A percentile compares a stretch with the other conserved stretches of the same genome.
Evolutionary conservation across 2,113 vertebrate genomes (phyloP).

Genomic region (Cololabis saira): DNA sequence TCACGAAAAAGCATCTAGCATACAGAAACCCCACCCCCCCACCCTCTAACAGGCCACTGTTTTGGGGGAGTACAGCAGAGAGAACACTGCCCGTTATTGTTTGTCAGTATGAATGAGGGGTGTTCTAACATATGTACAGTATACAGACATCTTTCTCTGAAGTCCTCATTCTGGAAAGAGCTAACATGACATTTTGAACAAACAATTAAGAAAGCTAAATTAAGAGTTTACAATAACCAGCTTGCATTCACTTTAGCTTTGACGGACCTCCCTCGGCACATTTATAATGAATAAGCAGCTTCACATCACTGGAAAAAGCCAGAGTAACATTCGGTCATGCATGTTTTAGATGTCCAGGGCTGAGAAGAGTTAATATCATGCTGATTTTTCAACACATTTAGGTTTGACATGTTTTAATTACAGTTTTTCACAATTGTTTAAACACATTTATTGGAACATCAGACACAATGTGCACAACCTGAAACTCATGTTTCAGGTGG

Average conservation of each 20-base stretch:
- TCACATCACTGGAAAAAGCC: neutral
- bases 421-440: too few relatives aligned
- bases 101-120: slow-evolving; percentile 66
- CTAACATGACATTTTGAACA: slow-evolving; percentile 35
- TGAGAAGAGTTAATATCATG: neutral
- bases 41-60: slow-evolving; percentile 63
- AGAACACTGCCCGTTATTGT: slow-evolving; percentile 79
- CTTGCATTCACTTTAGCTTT: neutral
- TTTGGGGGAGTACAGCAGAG: slow-evolving; percentile 47
- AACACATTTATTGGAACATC: too few relatives aligned
- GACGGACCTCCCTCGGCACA: neutral
- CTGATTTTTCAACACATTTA: neutral
- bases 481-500: too few relatives aligned
- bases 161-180: slow-evolving; percentile 23
- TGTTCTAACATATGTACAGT: slow-evolving; percentile 59
- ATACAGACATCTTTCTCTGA: slow-evolving; percentile 53
- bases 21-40: slow-evolving; percentile 49
- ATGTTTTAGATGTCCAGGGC: neutral
- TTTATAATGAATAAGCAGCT: slow-evolving; percentile 11
- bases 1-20: slow-evolving; percentile 68
- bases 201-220: slow-evolving; percentile 31
- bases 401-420: neutral
- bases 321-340: neutral
- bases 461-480: too few relatives aligned
- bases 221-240: neutral